Evolutionary conservation across 2,888 invertebrate genomes (phyloP), one percentile per base, ranked within the genome.

Genomic region (Lathronympha strigana): DNA sequence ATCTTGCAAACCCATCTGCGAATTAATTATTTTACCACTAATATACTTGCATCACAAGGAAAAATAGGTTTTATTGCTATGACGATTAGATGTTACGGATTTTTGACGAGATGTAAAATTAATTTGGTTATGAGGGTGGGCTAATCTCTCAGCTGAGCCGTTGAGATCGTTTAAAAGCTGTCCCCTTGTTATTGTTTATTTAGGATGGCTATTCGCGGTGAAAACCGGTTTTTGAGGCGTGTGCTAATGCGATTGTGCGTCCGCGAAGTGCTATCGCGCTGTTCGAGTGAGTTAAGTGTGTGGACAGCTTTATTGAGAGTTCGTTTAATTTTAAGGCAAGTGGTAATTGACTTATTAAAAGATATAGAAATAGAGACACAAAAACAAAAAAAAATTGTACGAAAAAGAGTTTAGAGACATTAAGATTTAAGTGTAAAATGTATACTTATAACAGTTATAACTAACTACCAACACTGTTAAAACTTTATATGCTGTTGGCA

Each of bases 71-170:
- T 72, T 81, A 75, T 38, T 9, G 0, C 13, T 23, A 13, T n/a
- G 25, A 6, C 4, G 0, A 25, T 55, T 73, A 76, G 67, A 64
- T 63, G 60, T 31, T 31, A 47, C 33, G 61, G 63, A 17, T 54
- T 67, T 62, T 61, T 66, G 69, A 63, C 63, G 58, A 63, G 66
- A 66, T 63, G 74, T 68, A 76, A 69, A 72, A 73, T 67, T 75
- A 76, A 79, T 67, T 77, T 82, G 79, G 83, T 75, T 80, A 80
- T 82, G 85, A 77, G 84, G 86, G 85, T 76, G 76, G 78, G 85
- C 87, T 92, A 91, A 92, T 92, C 91, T 90, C 88, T 87, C 88
- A 90, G 90, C 89, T 89, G 89, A 90, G 87, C 84, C 84, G 78
- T 80, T 83, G 81, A 90, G 88, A 89, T 88, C 89, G 88, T 88